Evolutionary conservation across 2,888 invertebrate species (phyloP), one percentile per base, ranked within the genome.

Genomic region (Chloromyia formosa): DNA sequence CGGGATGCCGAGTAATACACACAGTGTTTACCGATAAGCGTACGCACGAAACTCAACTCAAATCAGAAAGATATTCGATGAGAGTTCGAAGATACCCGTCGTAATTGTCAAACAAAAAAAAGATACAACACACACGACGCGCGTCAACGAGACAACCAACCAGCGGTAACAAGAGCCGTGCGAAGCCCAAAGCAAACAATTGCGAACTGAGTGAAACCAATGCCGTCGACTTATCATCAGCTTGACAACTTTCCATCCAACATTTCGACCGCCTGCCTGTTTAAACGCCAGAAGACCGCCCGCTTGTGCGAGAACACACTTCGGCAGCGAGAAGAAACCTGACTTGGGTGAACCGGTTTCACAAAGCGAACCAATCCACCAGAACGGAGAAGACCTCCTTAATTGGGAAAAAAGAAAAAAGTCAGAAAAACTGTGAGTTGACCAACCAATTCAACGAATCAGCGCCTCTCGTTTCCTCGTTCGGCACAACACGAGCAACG

Each of bases 151-250:
- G 10, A 22, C 23, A 56, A 71, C 56, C 75, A 74, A 40, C 54
- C 62, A 45, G 22, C 74, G 69, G 76, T 76, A 75, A 72, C 75
- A 75, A 78, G 77, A 75, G 77, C 77, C 78, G 84, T 85, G 83
- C 83, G 81, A 82, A 82, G 82, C 83, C 83, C 80, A 82, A 82
- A 84, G 83, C 85, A 83, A 84, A 83, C 85, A 84, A 83, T 83
- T 83, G 82, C 81, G 82, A 84, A 85, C 85, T 85, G 84, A 85
- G 84, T 76, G 20, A 61, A 64, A 56, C 71, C 71, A 71, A 71
- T 71, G 71, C 71, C 71, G 71, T 56, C 71, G 71, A 71, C 71
- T 71, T 71, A 71, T 71, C 71, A 71, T 71, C 71, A 71, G 56
- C 58, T 58, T 56, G 71, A 71, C 71, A 56, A 56, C 71, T 12